Conservation (phyloP, 2,888 invertebrate species). For the Abrostola triplasia region DNA sequence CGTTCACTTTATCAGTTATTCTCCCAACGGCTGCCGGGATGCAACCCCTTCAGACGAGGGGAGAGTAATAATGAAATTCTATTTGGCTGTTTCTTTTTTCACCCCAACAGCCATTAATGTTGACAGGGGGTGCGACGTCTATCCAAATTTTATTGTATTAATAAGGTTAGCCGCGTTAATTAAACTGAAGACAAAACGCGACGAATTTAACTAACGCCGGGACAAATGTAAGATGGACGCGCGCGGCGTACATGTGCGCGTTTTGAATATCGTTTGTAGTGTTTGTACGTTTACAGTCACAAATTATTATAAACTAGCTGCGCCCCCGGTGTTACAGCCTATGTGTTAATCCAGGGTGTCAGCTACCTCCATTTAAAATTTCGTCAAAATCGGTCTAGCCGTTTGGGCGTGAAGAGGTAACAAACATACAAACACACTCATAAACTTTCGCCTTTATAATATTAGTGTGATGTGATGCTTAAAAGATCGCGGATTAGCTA, state of each 20-base stretch:
- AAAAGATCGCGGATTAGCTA: too few relatives aligned
- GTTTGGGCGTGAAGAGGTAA: too few relatives aligned
- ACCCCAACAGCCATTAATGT: constrained; percentile 18
- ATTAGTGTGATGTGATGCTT: too few relatives aligned
- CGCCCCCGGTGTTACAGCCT: too few relatives aligned
- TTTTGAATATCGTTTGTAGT: too few relatives aligned
- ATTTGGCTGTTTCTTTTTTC: constrained; percentile 35
- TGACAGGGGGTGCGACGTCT: constrained; percentile 32
- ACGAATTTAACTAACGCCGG: constrained; percentile 45
- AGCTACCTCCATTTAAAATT: too few relatives aligned
- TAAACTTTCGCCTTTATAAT: too few relatives aligned
- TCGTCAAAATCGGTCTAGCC: too few relatives aligned
- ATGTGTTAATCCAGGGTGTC: too few relatives aligned
- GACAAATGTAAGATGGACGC: constrained; percentile 28
- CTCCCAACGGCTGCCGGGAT: constrained; percentile 12
- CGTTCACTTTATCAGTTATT: constrained; percentile 32
- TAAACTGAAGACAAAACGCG: constrained; percentile 54
- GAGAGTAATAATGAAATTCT: constrained; percentile 34
- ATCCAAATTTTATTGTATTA: constrained; percentile 53
- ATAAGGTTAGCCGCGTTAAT: constrained; percentile 55
- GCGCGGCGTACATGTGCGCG: constrained; percentile 12
- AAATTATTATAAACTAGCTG: too few relatives aligned
- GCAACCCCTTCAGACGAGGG: constrained; percentile 15
- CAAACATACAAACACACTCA: too few relatives aligned
- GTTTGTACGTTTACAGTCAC: too few relatives aligned